Conservation (phyloP, 2,888 invertebrate species). For the Habrosyne pyritoides region DNA sequence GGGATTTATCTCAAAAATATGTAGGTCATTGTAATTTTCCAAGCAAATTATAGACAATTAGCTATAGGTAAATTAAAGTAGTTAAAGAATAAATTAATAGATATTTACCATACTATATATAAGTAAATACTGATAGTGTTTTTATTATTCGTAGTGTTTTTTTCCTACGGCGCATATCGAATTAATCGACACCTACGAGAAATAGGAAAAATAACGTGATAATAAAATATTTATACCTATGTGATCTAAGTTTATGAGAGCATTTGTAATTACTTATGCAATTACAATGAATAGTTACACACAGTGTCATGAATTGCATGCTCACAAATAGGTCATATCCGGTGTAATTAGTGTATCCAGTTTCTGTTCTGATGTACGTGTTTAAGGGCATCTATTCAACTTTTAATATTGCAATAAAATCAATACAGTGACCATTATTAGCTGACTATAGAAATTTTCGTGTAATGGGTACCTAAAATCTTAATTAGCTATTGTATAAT, state of each 20-base stretch:
- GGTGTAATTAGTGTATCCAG: slow-evolving; percentile 31
- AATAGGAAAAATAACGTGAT: background rate
- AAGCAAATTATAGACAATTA: too few species aligned
- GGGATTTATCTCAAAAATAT: too few species aligned
- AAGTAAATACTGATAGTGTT: too few species aligned
- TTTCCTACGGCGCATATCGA: background rate
- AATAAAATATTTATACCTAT: background rate
- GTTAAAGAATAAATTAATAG: too few species aligned
- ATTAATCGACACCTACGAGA: background rate
- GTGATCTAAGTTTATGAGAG: background rate
- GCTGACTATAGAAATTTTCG: too few species aligned
- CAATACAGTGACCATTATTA: too few species aligned
- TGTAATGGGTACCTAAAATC: too few species aligned
- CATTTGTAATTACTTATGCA: background rate
- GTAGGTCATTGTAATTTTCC: too few species aligned
- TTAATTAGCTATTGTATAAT: too few species aligned
- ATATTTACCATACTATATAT: too few species aligned
- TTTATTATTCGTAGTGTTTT: background rate
- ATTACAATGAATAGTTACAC: slow-evolving; percentile 4
- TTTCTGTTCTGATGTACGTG: slow-evolving; percentile 22
- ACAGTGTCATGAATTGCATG: slow-evolving; percentile 22
- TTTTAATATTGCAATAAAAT: too few species aligned
- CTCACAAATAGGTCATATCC: slow-evolving; percentile 48
- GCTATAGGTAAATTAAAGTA: too few species aligned
- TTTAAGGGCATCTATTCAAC: background rate